Percentiles rank a stretch among this genome's conserved stretches.
phyloP scores from a whole-genome alignment of 1,140 invertebrate species.

The Dryas iulia region DNA sequence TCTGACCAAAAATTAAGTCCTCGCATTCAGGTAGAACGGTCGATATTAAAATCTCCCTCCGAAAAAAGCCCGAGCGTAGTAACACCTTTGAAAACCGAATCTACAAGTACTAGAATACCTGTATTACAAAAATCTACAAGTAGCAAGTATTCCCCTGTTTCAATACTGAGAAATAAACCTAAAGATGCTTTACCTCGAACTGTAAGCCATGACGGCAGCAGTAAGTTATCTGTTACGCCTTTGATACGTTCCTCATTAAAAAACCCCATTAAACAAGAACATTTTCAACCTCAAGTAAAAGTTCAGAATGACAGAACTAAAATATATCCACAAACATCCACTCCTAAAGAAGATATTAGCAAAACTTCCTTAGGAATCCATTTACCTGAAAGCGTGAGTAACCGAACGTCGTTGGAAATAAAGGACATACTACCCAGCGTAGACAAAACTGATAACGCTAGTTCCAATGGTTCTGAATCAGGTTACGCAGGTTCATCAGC shows the following conservation, averaged over 20 bases:
- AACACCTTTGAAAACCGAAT: background rate
- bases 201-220: background rate
- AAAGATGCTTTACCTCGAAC: background rate
- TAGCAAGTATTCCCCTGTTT: constrained; percentile 7
- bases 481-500: constrained; percentile 56
- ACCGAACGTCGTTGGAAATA: constrained; percentile 20
- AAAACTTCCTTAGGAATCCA: background rate
- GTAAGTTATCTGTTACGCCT: background rate
- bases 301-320: background rate
- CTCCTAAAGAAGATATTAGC: constrained; percentile 35
- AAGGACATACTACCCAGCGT: constrained; percentile 29
- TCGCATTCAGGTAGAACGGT: background rate
- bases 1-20: background rate
- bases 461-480: constrained; percentile 59
- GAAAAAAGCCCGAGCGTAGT: background rate
- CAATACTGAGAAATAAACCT: constrained; percentile 7
- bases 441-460: constrained; percentile 51
- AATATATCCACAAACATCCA: constrained; percentile 39
- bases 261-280: background rate
- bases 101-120: constrained; percentile 8
- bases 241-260: background rate
- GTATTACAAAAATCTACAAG: constrained; percentile 5
- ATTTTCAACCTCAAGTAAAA: background rate
- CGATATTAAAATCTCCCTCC: background rate
- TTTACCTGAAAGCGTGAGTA: background rate